A percentile compares a stretch with the other conserved stretches of the same genome.
Evolutionary conservation across 2,113 vertebrate species (phyloP).

Genomic region (Charadrius vociferus): DNA sequence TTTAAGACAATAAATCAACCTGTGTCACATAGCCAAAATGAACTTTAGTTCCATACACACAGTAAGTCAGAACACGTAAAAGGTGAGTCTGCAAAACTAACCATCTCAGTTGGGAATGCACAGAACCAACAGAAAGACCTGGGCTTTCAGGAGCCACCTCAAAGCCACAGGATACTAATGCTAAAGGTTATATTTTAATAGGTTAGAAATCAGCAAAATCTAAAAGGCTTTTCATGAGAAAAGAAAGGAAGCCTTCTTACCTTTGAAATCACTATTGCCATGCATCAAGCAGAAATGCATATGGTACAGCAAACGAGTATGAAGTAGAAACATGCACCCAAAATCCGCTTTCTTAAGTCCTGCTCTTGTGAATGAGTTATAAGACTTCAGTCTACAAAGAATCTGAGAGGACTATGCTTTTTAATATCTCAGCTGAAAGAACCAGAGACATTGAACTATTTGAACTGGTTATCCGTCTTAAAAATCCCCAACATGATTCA

Average conservation of each 20-base stretch:
- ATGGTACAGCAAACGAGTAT: background rate
- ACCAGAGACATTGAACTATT: background rate
- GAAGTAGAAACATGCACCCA: background rate
- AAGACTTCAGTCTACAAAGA: background rate
- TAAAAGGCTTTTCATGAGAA: background rate
- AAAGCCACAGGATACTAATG: background rate
- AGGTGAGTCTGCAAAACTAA: background rate
- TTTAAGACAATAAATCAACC: background rate
- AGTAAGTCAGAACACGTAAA: background rate
- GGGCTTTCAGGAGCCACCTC: background rate
- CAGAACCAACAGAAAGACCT: background rate
- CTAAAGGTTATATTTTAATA: background rate
- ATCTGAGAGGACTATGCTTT: background rate
- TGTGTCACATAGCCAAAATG: rapidly evolving
- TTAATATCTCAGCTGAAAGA: background rate
- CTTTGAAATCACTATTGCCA: background rate
- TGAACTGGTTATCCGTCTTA: background rate
- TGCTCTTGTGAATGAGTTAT: background rate
- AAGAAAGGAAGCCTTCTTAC: background rate
- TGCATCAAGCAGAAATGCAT: background rate
- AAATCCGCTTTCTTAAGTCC: background rate
- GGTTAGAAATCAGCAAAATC: background rate
- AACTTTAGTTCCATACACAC: background rate
- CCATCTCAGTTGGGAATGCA: background rate
- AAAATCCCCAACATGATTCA: background rate